Evolutionary conservation across 2,113 vertebrate genomes (phyloP), one percentile per base, ranked within the genome.

Genomic region (Osmerus mordax): DNA sequence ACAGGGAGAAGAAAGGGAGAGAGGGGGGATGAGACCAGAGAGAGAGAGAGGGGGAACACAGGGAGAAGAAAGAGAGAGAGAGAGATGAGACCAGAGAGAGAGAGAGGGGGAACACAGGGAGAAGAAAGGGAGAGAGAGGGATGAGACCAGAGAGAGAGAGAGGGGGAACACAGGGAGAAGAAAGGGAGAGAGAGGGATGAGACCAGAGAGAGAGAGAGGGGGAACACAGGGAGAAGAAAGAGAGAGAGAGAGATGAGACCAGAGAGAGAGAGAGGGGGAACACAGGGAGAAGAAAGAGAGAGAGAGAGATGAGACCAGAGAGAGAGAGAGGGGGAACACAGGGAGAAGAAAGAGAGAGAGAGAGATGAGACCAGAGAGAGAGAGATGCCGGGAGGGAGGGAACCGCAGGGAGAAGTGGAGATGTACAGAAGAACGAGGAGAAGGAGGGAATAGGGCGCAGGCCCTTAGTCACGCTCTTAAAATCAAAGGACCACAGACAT

Each of bases 401-500:
- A 36, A 36, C 32, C 32, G 32, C 32, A 36, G 32, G 32, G 56
- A 59, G 56, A 12, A 59, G 56, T 9, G 18, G 56, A 59, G 56
- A 59, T 59, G 56, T n/a, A 21, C 21, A n/a, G 56, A 21, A 59
- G 21, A 21, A 47, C 41, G 41, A 47, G 41, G 41, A 47, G 41
- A 47, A 47, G 7, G 9, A 9, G 9, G 41, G 41, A 47, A 47
- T 9, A 47, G 41, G 41, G 41, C 41, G 9, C 77, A 78, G 41
- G 72, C 74, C 68, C 71, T 78, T 16, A 80, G 66, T 76, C 72
- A 66, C 76, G 32, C 62, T 69, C 69, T 47, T 32, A 29, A 67
- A 69, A 85, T 86, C 83, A 86, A 83, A 87, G 79, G 75, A 78
- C 72, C 61, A 28, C 71, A 74, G 65, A 83, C 80, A 85, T 87